Percentiles rank a stretch among this genome's conserved stretches.
Conservation (phyloP, 2,797 vertebrate genomes). For the Triplophysa bombifrons region DNA sequence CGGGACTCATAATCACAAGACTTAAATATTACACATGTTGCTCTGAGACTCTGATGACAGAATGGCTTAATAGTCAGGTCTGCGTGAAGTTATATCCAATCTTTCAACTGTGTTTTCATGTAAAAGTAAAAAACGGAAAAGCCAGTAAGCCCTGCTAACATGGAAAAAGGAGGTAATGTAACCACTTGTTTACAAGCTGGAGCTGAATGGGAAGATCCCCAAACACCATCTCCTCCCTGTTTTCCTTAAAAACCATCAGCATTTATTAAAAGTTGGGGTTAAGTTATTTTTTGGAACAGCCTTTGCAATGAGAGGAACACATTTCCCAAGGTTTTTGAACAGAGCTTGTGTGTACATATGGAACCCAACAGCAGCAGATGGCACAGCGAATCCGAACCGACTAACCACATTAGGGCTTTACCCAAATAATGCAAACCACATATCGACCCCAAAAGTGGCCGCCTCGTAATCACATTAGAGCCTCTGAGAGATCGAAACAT, state of each 20-base stretch:
- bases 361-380: constrained; percentile 53
- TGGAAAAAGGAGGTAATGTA: neutral
- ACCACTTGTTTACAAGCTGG: neutral
- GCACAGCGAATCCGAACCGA: constrained; percentile 55
- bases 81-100: neutral
- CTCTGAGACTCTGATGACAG: neutral
- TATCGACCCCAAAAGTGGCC: constrained; percentile 58
- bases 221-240: neutral
- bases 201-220: neutral
- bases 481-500: constrained; percentile 25
- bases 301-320: neutral
- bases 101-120: neutral
- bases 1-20: neutral
- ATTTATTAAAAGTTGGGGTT: too few species aligned
- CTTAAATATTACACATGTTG: neutral
- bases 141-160: neutral
- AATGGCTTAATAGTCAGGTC: neutral
- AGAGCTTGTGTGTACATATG: constrained; percentile 17
- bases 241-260: too few species aligned
- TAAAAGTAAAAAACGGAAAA: neutral
- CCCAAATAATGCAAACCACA: constrained; percentile 52
- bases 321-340: constrained; percentile 2
- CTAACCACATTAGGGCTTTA: constrained; percentile 48
- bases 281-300: neutral
- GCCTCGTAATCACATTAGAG: constrained; percentile 49